Evolutionary conservation across 2,888 invertebrate genomes (phyloP), one percentile per base, ranked within the genome.

Genomic region (Blera fallax): DNA sequence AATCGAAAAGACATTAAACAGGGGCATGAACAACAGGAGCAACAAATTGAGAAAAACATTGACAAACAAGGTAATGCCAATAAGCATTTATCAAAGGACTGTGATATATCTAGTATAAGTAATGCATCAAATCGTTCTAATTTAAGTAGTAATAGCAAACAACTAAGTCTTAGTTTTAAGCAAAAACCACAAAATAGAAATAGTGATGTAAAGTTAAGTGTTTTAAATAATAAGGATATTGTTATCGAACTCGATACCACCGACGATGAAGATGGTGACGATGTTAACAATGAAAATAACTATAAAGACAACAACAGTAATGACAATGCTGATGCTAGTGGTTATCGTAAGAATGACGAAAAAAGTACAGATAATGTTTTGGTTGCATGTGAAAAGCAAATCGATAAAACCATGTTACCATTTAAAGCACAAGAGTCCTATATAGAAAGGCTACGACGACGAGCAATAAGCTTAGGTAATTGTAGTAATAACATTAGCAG

Each of bases 31-130:
- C 37, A 24, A 10, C 16, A 27, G n/a, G 52, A 60, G 11, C 6
- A 40, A 14, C 54, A 60, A 50, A 48, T 3, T 58, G 34, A 18
- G 10, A 60, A 32, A 10, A 56, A 8, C 16, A 60, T 40, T 27
- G 60, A 14, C 56, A 80, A 34, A 64, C 50, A 43, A 76, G 76
- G 81, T 85, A 81, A 80, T 80, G 84, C 48, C 4, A 16, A 50
- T 80, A 69, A 84, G 70, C 74, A 84, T 80, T 69, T 76, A 70
- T 76, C 84, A 85, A 81, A 8, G 11, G 37, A 65, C 84, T 85
- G 84, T 85, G 84, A 85, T 85, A 84, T 45, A 50, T 43, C 27
- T 84, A 74, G 34, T 1, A 29, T 84, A 79, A 79, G 74, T 50
- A 62, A 83, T 27, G 10, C 18, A 50, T 60, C 62, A 18, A 65